Evolutionary conservation across 2,113 vertebrate species (phyloP).

Genomic region (Cavia aperea): DNA sequence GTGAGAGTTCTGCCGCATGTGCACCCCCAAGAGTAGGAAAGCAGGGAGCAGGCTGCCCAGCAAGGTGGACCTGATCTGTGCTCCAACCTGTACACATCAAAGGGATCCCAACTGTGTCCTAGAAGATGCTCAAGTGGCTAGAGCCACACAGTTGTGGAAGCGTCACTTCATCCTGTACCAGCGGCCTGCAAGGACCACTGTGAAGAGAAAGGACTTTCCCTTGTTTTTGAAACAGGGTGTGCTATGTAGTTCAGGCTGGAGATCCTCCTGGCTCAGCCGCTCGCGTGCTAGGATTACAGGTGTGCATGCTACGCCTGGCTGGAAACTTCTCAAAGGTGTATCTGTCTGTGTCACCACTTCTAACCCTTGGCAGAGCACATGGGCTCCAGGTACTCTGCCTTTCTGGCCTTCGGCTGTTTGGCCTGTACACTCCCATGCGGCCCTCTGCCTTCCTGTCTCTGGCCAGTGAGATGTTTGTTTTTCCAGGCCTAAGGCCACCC

Average conservation of each 20-base stretch:
- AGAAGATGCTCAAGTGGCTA: neutral
- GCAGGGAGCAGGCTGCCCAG: neutral
- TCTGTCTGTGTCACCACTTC: neutral
- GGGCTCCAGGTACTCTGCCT: neutral
- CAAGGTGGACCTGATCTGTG: neutral
- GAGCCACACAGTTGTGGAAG: neutral
- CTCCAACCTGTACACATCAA: neutral
- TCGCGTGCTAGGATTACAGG: neutral
- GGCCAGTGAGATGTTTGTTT: neutral
- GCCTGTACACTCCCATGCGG: neutral
- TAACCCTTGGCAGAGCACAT: neutral
- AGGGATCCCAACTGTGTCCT: neutral
- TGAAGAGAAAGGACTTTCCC: neutral
- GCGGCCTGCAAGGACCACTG: too few relatives aligned
- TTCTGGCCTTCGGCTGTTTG: neutral
- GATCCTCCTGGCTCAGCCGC: neutral
- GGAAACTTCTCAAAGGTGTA: neutral
- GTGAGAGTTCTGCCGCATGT: neutral
- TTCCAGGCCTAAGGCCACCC: neutral
- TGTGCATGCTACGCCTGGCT: neutral
- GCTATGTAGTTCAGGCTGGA: neutral
- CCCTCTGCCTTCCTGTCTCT: neutral
- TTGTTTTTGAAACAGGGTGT: neutral
- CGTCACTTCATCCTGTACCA: neutral
- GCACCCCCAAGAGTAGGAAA: neutral